Conservation (phyloP, 2,797 vertebrate genomes). For the Anguilla megastoma region DNA sequence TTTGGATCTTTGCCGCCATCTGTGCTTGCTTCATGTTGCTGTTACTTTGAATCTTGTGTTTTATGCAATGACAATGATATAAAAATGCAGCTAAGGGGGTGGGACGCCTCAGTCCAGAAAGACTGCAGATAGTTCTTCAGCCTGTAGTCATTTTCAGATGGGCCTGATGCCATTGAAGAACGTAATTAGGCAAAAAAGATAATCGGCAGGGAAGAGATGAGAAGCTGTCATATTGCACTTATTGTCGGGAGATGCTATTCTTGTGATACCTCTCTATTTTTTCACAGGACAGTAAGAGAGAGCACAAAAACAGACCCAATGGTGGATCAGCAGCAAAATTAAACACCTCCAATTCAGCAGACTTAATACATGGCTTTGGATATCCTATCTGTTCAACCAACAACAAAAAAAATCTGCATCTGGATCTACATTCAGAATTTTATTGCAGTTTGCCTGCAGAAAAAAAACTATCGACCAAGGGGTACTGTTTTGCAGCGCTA, state of each 20-base stretch:
- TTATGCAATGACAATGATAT: background rate
- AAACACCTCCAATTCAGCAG: background rate
- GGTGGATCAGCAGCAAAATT: background rate
- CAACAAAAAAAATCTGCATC: no score
- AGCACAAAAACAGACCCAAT: background rate
- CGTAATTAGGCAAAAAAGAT: conserved; percentile 29
- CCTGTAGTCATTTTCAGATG: background rate
- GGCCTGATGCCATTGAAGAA: conserved; percentile 16
- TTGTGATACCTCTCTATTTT: conserved; percentile 3
- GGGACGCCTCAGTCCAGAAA: conserved; percentile 16
- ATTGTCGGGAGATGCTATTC: background rate
- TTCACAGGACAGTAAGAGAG: background rate
- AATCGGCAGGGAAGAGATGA: conserved; percentile 24
- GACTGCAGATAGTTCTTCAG: background rate
- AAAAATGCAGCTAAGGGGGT: background rate
- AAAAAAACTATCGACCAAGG: no score
- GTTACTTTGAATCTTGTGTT: background rate
- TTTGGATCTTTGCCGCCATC: background rate
- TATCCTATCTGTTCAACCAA: background rate
- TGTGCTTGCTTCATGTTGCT: background rate
- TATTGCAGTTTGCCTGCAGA: no score
- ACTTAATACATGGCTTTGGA: background rate
- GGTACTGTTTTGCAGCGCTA: no score
- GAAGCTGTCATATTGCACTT: conserved; percentile 23
- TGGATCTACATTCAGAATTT: no score